A percentile compares a stretch with the other conserved stretches of the same genome.
Evolutionary conservation across 1,140 invertebrate genomes (phyloP).

Genomic region (Drosophila insularis): DNA sequence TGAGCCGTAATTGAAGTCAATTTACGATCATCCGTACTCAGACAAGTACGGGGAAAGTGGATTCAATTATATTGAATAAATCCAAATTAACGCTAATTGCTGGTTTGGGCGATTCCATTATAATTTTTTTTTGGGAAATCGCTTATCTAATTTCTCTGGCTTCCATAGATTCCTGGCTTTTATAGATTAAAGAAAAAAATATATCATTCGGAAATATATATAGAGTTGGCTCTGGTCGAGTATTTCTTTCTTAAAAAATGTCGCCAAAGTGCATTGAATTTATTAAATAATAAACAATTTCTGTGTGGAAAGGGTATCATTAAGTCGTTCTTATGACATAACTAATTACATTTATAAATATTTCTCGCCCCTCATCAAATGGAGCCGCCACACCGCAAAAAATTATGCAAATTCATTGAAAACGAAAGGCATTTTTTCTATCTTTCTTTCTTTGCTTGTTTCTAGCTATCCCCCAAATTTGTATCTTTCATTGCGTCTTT

Average conservation of each 20-base stretch:
- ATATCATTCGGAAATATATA: background rate
- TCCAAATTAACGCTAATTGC: background rate
- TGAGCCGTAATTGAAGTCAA: background rate
- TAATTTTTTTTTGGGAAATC: background rate
- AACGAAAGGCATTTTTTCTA: constrained; percentile 63
- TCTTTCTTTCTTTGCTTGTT: constrained; percentile 31
- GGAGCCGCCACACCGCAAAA: constrained; percentile 29
- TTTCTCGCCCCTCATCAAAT: constrained; percentile 36
- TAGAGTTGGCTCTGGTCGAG: no score
- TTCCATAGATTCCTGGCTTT: no score
- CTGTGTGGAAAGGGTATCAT: background rate
- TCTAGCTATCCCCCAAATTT: background rate
- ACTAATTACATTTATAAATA: background rate
- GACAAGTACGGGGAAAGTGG: background rate
- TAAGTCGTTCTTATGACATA: background rate
- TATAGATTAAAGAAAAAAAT: background rate
- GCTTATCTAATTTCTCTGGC: constrained; percentile 47
- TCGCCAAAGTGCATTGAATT: no score
- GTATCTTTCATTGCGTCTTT: background rate
- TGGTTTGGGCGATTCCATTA: background rate
- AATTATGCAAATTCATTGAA: constrained; percentile 76
- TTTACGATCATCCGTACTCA: background rate
- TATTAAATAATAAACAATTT: no score
- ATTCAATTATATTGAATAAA: background rate
- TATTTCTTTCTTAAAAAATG: no score